Base-by-base conservation (phyloP, 2,888 invertebrate species). In the Apodemia arnacis region DNA sequence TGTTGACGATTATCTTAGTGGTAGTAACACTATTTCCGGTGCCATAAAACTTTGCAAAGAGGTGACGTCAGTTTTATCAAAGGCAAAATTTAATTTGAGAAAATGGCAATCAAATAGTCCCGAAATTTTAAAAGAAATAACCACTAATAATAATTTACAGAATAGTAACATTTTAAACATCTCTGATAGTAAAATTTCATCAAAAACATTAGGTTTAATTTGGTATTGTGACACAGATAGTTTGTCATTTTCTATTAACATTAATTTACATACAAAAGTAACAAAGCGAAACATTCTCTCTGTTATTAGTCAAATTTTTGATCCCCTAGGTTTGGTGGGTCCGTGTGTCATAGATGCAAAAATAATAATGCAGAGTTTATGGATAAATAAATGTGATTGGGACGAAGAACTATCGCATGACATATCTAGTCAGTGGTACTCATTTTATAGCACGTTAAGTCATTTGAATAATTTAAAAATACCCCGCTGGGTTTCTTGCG, bases 271-370 rank as follows among this genome's bases (percentile, higher is more conserved):
- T 3, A 78, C 70, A 34, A 89, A 88, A 82, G 80, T 93, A 7
- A 94, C 94, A 38, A 95, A 95, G 84, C 91, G 93, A 8, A 13
- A 72, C 8, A 91, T 93, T 38, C 80, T 93, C 27, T 94, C 94
- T 1, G 34, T 83, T 10, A 87, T 93, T 0, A 82, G 83, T 76
- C 91, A 94, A 87, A 74, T 93, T 13, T 94, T 92, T 83, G 94
- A 93, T 73, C 94, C 94, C 0, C 63, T 94, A 18, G 94, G 93
- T 38, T 80, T 94, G 0, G 82, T 93, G 7, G 87, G 84, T 2
- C 94, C 94, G 1, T 91, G 90, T 15, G 80, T 90, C 21, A 80
- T 92, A 1, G 81, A 86, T 78, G 92, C 91, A 13, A 93, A 93
- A 85, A 69, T 87, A 1, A 83, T 92, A 15, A 75, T 94, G 81